A percentile compares a stretch with the other conserved stretches of the same genome.
Evolutionary conservation across 2,888 invertebrate species (phyloP).

Genomic region (Eupithecia centaureata): DNA sequence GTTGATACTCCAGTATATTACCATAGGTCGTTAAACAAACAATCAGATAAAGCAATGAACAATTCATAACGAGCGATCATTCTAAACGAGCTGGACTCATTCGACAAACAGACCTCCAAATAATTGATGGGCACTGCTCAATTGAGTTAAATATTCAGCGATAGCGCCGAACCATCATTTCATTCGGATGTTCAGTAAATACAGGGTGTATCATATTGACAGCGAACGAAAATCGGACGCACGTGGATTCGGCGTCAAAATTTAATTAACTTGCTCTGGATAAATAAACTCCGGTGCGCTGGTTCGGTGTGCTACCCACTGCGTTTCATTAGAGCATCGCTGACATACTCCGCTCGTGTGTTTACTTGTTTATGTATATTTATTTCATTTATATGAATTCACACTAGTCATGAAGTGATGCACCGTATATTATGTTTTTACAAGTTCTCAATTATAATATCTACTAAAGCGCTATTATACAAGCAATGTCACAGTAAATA

Average conservation of each 20-base stretch:
- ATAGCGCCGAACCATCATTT: constrained; percentile 40
- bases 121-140: constrained; percentile 44
- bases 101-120: constrained; percentile 38
- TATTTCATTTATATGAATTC: constrained; percentile 17
- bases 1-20: constrained; percentile 11
- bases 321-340: constrained; percentile 57
- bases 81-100: constrained; percentile 42
- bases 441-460: neutral
- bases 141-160: constrained; percentile 47
- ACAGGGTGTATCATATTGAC: constrained; percentile 38
- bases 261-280: constrained; percentile 64
- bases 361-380: constrained; percentile 35
- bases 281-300: constrained; percentile 45
- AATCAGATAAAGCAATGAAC: constrained; percentile 38
- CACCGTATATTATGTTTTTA: neutral
- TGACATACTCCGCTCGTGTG: constrained; percentile 42
- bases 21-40: constrained; percentile 37
- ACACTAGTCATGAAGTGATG: constrained; percentile 7
- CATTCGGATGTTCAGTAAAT: constrained; percentile 41
- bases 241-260: constrained; percentile 59
- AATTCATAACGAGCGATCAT: constrained; percentile 43
- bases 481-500: neutral
- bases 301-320: constrained; percentile 16
- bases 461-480: neutral
- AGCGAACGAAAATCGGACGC: constrained; percentile 31